Evolutionary conservation across 2,113 vertebrate genomes (phyloP).

Genomic region (Anolis carolinensis): DNA sequence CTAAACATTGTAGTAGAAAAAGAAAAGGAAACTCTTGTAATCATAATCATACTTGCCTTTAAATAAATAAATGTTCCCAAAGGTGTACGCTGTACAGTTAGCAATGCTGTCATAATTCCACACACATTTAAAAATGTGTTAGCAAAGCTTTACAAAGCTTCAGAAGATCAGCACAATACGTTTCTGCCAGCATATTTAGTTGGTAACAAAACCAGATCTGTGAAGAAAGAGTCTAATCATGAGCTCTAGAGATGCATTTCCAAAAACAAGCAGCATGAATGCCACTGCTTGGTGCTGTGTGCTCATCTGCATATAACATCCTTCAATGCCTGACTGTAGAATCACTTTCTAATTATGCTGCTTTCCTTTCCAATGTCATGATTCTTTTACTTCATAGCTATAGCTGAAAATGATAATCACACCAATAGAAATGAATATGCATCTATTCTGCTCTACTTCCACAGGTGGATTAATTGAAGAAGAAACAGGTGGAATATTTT

Average conservation of each 20-base stretch:
- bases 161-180: constrained; percentile 2
- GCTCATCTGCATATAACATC: constrained; percentile 19
- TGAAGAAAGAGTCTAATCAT: accelerated
- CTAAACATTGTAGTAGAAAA: not conserved
- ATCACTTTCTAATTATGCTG: constrained; percentile 16
- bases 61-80: not conserved
- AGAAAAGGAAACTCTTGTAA: not conserved
- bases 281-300: not conserved
- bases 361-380: constrained; percentile 28
- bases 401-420: constrained; percentile 42
- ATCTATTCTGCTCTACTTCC: not conserved
- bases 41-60: not conserved
- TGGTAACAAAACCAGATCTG: not conserved
- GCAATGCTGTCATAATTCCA: not conserved
- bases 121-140: not conserved
- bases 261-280: not conserved
- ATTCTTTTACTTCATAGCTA: not conserved
- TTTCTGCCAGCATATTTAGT: constrained; percentile 6
- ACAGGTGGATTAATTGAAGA: constrained; percentile 13
- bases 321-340: not conserved
- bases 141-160: constrained; percentile 23
- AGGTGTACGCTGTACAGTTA: not conserved
- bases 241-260: not conserved
- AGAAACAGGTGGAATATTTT: not conserved
- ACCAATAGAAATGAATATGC: constrained; percentile 25